Base-by-base conservation (phyloP, 2,113 vertebrate genomes). In the Numida meleagris region DNA sequence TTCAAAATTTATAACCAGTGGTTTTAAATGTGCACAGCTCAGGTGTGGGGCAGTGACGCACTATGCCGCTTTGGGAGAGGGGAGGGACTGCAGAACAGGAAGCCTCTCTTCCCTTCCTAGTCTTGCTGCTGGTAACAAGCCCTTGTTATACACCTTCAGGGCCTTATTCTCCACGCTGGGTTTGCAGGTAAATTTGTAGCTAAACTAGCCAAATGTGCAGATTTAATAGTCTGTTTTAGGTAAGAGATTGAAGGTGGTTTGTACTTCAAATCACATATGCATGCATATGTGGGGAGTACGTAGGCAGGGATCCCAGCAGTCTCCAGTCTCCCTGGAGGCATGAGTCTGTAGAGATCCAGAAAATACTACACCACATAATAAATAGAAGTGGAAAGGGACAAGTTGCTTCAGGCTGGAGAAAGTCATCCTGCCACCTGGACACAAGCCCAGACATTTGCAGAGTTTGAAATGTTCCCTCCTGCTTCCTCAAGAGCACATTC, bases 391-490 rank as follows among this genome's bases (percentile, higher is more conserved):
- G 42, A 75, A 68, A 92, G 20, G 45, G 10, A 86, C 34, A 93
- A 78, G 48, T 36, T 92, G 70, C 73, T 88, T 46, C 55, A 71
- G 58, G 29, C 33, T 78, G 31, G 10, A 46, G 88, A 95, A 93
- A 80, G 31, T 46, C 66, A 48, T 84, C 38, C 46, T 77, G 79
- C 90, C 79, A 94, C 68, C 58, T 95, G 95, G 92, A 92, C 6
- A 0, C 0, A 7, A 92, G 92, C 88, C 95, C 88, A 96, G 88
- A 92, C 82, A 57, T 83, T 92, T 59, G 21, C 90, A 53, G 77
- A 94, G 40, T 84, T 82, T 89, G 40, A 86, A 93, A 95, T 73
- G 27, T 82, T 95, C 86, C 66, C 48, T 92, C 16, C 53, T 68
- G 73, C 76, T 93, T 68, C 92, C 82, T 93, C 80, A 86, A 82